Evolutionary conservation across 2,888 invertebrate species (phyloP).

Genomic region (Epiblema foenella): DNA sequence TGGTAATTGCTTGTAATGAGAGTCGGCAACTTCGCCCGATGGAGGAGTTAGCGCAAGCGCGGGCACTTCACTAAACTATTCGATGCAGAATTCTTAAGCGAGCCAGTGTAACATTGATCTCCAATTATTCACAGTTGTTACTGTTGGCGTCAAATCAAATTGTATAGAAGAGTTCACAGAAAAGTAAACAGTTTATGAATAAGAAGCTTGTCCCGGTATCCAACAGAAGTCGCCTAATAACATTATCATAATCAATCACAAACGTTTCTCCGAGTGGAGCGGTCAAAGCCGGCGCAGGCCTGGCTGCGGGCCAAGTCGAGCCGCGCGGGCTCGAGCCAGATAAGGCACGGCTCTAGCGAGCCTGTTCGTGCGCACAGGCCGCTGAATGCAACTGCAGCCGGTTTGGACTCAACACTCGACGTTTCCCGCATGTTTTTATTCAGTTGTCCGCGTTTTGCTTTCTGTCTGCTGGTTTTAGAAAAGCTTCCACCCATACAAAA

Average conservation of each 20-base stretch:
- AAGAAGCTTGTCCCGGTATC: neutral
- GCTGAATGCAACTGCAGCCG: conserved; percentile 12
- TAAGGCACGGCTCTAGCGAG: conserved; percentile 42
- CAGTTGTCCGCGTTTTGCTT: conserved; percentile 5
- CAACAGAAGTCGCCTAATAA: conserved; percentile 19
- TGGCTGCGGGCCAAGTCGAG: conserved; percentile 18
- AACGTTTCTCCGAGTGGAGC: conserved; percentile 21
- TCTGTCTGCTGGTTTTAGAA: conserved; percentile 11
- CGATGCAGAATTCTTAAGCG: neutral
- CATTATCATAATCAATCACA: conserved; percentile 37
- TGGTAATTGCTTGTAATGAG: conserved; percentile 25
- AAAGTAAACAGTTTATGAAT: neutral
- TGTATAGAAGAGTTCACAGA: neutral
- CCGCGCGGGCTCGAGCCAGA: conserved; percentile 23
- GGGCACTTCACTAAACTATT: neutral
- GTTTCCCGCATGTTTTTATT: conserved; percentile 8
- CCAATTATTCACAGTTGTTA: neutral
- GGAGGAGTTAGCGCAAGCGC: neutral
- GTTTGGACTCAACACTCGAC: neutral
- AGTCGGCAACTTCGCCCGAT: neutral
- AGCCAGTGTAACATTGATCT: neutral
- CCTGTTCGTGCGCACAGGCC: conserved; percentile 18
- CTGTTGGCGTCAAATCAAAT: neutral
- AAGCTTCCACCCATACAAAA: conserved; percentile 5
- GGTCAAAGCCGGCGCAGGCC: conserved; percentile 6